A percentile compares a stretch with the other conserved stretches of the same genome.
These are phyloP conservation scores for Asarcornis scutulata DNA, from an alignment of 2,113 vertebrate species.

Conservation along the genomic window DNA sequence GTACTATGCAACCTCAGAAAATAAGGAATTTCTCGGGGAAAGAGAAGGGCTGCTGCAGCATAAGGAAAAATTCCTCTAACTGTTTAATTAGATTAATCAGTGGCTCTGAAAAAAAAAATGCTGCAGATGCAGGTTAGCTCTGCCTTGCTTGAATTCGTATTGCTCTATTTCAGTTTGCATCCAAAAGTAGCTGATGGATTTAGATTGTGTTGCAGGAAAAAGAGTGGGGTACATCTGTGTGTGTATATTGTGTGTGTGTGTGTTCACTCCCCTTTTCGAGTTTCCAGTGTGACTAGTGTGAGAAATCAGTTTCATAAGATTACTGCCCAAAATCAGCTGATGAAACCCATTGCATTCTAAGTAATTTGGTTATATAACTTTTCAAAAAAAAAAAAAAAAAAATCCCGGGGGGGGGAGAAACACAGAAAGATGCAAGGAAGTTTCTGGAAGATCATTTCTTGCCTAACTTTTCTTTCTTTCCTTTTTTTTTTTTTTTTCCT, in stretches of 20 bases:
- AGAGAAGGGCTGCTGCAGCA: not conserved
- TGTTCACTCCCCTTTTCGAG: conserved; percentile 33
- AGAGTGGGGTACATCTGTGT: conserved; percentile 46
- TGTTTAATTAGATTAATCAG: conserved; percentile 61
- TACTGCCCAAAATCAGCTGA: conserved; percentile 57
- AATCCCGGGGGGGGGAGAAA: not conserved
- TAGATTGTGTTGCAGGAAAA: conserved; percentile 44
- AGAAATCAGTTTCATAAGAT: conserved; percentile 56
- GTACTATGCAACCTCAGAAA: not conserved
- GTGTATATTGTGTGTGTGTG: not conserved
- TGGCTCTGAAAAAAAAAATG: not conserved
- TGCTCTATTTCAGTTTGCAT: conserved; percentile 56
- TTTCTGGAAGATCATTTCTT: conserved; percentile 72
- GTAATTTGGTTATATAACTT: conserved; percentile 64
- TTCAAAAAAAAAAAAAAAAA: too few species aligned
- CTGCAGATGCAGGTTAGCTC: conserved; percentile 67
- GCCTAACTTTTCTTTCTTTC: conserved; percentile 49
- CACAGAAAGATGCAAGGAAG: conserved; percentile 60
- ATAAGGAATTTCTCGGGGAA: not conserved
- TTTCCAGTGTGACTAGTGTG: conserved; percentile 49
- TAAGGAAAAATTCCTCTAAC: not conserved
- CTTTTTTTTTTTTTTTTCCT: conserved; percentile 24
- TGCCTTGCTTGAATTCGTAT: conserved; percentile 40
- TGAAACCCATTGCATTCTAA: conserved; percentile 60
- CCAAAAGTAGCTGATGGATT: conserved; percentile 57